Conservation (phyloP, 2,113 vertebrate genomes). For the Paraplagusia blochii region DNA sequence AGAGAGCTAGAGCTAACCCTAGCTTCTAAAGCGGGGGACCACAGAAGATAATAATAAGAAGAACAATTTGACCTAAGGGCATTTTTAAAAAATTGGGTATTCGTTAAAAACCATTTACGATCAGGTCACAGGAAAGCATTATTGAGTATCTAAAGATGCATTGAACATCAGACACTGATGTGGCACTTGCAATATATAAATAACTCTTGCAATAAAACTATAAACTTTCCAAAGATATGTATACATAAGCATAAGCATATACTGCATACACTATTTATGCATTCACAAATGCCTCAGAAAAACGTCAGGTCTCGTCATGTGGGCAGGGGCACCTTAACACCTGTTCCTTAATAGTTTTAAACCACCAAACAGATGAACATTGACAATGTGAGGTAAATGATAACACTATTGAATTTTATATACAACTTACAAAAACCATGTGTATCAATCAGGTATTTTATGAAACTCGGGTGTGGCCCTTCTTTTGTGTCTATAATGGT, state of each 20-base stretch:
- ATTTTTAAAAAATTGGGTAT: too few relatives aligned
- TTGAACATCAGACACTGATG: too few relatives aligned
- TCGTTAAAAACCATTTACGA: too few relatives aligned
- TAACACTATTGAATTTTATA: slow-evolving; percentile 35
- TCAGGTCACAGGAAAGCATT: too few relatives aligned
- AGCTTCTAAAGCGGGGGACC: too few relatives aligned
- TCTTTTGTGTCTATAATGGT: neutral
- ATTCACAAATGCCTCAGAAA: slow-evolving; percentile 31
- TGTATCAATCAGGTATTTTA: slow-evolving; percentile 1
- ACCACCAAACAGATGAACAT: slow-evolving; percentile 22
- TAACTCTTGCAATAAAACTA: slow-evolving; percentile 79
- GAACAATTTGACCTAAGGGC: too few relatives aligned
- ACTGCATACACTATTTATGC: slow-evolving; percentile 50
- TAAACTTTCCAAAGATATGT: slow-evolving; percentile 60
- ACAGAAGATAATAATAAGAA: too few relatives aligned
- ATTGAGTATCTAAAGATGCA: too few relatives aligned
- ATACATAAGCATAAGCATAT: slow-evolving; percentile 58
- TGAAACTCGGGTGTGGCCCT: neutral
- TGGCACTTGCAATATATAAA: slow-evolving; percentile 76
- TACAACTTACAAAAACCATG: neutral
- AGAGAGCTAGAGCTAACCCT: too few relatives aligned
- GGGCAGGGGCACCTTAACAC: slow-evolving; percentile 11
- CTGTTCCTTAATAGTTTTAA: slow-evolving; percentile 15
- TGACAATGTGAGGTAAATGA: slow-evolving; percentile 51
- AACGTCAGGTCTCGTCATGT: slow-evolving; percentile 20